A percentile compares a stretch with the other conserved stretches of the same genome.
phyloP scores from a whole-genome alignment of 2,113 vertebrate species.

The Phalacrocorax brasilianus region DNA sequence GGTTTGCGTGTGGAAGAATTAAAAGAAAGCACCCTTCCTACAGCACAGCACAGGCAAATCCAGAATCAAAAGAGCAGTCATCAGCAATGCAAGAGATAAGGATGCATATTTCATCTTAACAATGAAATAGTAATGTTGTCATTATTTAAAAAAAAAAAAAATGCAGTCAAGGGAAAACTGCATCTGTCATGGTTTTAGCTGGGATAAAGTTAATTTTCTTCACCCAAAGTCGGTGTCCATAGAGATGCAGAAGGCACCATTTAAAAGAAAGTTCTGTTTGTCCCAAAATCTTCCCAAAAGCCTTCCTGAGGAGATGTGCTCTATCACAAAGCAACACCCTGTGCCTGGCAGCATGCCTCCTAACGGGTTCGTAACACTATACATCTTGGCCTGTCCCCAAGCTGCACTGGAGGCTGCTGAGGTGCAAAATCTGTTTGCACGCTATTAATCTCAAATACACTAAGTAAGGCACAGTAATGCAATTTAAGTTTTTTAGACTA shows the following conservation, averaged over 20 bases:
- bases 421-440: not conserved
- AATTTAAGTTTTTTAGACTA: fast-evolving
- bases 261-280: not conserved
- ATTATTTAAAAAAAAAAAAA: not conserved
- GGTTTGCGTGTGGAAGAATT: not conserved
- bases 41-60: not conserved
- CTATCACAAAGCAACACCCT: not conserved
- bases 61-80: not conserved
- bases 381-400: fast-evolving
- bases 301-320: not conserved
- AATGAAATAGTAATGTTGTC: not conserved
- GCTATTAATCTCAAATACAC: not conserved
- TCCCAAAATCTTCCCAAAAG: not conserved
- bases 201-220: too few species aligned
- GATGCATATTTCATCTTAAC: not conserved
- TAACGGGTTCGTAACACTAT: fast-evolving
- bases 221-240: not conserved
- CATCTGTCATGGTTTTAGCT: not conserved
- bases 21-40: not conserved
- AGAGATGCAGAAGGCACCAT: not conserved
- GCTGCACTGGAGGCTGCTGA: not conserved
- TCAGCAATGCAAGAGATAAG: not conserved
- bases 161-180: not conserved
- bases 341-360: not conserved
- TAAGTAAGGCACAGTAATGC: not conserved